A percentile compares a stretch with the other conserved stretches of the same genome.
Evolutionary conservation across 2,888 invertebrate genomes (phyloP).

Genomic region (Fissipunctia ypsillon): DNA sequence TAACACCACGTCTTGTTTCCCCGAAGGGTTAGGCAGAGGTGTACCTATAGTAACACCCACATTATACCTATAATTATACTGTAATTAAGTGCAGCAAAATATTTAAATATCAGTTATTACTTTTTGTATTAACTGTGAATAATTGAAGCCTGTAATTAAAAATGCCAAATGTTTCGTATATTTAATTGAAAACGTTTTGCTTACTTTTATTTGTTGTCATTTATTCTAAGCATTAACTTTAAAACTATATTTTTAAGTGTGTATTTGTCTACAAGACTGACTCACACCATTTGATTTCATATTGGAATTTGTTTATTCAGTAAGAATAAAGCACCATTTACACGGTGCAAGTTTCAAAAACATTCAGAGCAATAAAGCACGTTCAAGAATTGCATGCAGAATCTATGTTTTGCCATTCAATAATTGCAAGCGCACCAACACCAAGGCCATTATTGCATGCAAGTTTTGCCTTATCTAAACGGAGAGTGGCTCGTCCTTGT

Average conservation of each 20-base stretch:
- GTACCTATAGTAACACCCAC: too few species aligned
- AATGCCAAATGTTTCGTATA: slow-evolving; percentile 24
- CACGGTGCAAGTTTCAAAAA: neutral
- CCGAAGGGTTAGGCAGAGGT: too few species aligned
- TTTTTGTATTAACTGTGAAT: neutral
- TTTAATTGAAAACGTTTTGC: neutral
- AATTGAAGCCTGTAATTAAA: neutral
- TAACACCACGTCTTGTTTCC: too few species aligned
- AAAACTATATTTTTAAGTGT: slow-evolving; percentile 23
- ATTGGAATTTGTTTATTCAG: slow-evolving; percentile 3
- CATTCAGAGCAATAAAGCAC: neutral
- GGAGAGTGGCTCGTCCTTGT: neutral
- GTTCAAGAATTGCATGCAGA: neutral
- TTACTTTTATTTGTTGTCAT: slow-evolving; percentile 20
- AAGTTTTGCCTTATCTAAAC: neutral
- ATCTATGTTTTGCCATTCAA: too few species aligned
- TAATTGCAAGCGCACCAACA: too few species aligned
- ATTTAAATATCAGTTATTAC: neutral
- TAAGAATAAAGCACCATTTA: neutral
- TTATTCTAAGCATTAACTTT: slow-evolving; percentile 29
- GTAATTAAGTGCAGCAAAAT: neutral
- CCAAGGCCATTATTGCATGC: neutral
- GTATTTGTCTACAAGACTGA: slow-evolving; percentile 53
- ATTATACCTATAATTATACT: too few species aligned
- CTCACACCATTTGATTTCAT: slow-evolving; percentile 14